Base-by-base conservation (phyloP, 1,140 invertebrate genomes). In the Drosophila busckii region DNA sequence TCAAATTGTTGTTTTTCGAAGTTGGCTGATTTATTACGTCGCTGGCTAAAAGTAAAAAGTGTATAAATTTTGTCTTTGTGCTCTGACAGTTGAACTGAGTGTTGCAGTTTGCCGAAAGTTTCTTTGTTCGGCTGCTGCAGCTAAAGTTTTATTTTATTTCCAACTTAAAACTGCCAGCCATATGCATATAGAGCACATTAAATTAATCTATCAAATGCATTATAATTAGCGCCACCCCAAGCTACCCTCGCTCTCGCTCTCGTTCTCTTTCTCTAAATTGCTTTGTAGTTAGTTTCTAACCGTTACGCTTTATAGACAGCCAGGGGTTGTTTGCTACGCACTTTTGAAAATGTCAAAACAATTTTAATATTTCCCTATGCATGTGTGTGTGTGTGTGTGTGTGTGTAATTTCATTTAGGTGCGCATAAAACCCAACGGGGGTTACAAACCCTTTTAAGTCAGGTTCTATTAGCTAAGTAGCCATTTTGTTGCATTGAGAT, bases 281-380 rank as follows among this genome's bases (percentile, higher is more conserved):
- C 13, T 17, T 31, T 22, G 13, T 9, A 17, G 38, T 29, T 19
- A 13, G 54, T 53, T 62, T 37, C 28, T 67, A 67, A 62, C 62
- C 71, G 73, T 76, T 78, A 54, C 66, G 70, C 60, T 58, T 23
- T 7, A 38, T 59, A 49, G 7, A 54, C 46, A 59, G 48, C 52
- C 44, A 29, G 56, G 73, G 62, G 76, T 71, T 76, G 73, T 50
- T 54, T 70, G 45, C 56, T 49, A 56, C 70, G 66, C 66, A 71
- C 68, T 61, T 76, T 70, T 25, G 22, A 65, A 66, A 84, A 84
- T 84, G 80, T 84, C 80, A 84, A 84, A 84, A 84, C 80, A 84
- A 45, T 75, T 70, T 53, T 67, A 66, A 53, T 25, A 54, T 37
- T 35, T 42, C 15, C 9, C 31, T 35, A 28, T 45, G n/a, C 42